Percentiles rank a stretch among this genome's conserved stretches.
Conservation (phyloP, 2,888 invertebrate species). For the Thereva unica region DNA sequence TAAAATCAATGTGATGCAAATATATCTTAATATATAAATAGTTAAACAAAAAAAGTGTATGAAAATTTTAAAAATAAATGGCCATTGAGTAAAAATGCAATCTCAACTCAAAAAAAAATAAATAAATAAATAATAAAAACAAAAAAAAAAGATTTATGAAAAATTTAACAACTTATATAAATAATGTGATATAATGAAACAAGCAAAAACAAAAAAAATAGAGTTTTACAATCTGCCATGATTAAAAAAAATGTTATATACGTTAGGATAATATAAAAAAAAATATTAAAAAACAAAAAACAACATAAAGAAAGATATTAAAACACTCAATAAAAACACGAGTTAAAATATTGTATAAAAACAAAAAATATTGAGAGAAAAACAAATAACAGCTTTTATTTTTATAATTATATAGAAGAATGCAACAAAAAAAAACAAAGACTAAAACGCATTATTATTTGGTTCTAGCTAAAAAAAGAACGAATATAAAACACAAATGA, state of each 20-base stretch:
- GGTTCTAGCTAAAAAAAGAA: constrained; percentile 2
- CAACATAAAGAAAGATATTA: constrained; percentile 25
- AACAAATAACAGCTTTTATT: constrained; percentile 27
- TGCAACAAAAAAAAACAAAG: constrained; percentile 28
- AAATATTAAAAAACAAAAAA: constrained; percentile 26
- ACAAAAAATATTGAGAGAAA: constrained; percentile 19
- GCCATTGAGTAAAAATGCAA: constrained; percentile 38
- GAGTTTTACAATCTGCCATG: constrained; percentile 42
- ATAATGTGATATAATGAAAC: constrained; percentile 40
- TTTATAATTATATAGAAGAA: constrained; percentile 26
- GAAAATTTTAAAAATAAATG: constrained; percentile 36
- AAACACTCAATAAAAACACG: constrained; percentile 13
- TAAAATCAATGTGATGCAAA: constrained; percentile 33
- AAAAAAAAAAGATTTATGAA: constrained; percentile 14
- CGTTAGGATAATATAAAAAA: constrained; percentile 37
- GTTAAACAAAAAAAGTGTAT: constrained; percentile 24
- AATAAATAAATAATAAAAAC: constrained; percentile 35
- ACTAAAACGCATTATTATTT: constrained; percentile 17
- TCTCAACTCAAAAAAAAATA: constrained; percentile 33
- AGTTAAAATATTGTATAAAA: constrained; percentile 35
- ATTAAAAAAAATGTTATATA: constrained; percentile 29
- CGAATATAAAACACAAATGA: too few relatives aligned
- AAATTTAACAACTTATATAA: constrained; percentile 29
- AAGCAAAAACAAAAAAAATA: constrained; percentile 13
- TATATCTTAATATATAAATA: constrained; percentile 28